phyloP scores from a whole-genome alignment of 30 jellyfish, hydroid and myxozoan species.

The Chrysaora quinquecirrha region DNA sequence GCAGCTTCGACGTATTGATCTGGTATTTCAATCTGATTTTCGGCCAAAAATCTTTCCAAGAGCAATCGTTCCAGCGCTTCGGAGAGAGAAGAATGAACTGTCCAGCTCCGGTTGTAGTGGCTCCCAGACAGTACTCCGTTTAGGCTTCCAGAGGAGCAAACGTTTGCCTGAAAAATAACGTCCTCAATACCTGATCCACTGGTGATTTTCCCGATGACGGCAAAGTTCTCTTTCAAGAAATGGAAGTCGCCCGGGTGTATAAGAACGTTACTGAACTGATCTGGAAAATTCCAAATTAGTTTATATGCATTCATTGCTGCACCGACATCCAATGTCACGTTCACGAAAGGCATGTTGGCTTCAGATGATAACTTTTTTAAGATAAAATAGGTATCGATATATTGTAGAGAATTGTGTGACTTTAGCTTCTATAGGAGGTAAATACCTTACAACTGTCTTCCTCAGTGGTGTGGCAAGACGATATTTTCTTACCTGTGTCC shows the following conservation, averaged over 20 bases:
- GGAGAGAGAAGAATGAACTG: conserved; percentile 17
- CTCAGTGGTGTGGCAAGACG: neutral
- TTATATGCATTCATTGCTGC: no score
- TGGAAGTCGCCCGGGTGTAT: conserved; percentile 9
- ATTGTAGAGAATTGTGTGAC: conserved; percentile 51
- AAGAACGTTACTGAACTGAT: neutral
- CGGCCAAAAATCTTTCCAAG: no score
- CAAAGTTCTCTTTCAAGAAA: conserved; percentile 8
- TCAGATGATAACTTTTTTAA: conserved; percentile 28
- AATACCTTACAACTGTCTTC: neutral
- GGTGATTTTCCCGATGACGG: neutral
- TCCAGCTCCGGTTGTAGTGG: no score
- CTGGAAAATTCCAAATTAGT: no score
- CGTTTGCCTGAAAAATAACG: no score
- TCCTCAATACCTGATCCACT: no score
- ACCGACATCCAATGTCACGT: no score
- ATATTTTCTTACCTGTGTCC: neutral
- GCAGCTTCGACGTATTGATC: no score
- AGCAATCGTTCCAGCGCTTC: conserved; percentile 42
- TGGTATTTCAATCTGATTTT: no score
- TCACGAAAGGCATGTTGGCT: conserved; percentile 34
- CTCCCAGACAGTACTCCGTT: no score
- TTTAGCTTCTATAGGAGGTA: conserved; percentile 23
- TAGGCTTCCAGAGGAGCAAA: no score
- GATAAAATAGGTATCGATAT: no score